Conservation (phyloP, 2,797 vertebrate genomes). For the Hephaestus fuliginosus region DNA sequence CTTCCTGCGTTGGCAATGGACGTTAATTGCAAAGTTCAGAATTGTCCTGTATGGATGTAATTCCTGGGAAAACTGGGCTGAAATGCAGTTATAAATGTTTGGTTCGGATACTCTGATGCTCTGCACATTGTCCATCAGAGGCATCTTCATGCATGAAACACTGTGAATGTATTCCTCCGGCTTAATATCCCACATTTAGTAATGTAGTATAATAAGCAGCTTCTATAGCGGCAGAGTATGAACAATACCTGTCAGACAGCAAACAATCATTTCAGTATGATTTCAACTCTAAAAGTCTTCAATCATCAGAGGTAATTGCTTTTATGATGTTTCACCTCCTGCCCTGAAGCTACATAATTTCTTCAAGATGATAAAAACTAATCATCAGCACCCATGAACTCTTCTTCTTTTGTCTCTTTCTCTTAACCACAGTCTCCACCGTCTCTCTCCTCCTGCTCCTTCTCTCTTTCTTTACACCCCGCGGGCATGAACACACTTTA, state of each 20-base stretch:
- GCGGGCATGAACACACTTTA: conserved; percentile 57
- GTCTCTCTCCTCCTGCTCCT: neutral
- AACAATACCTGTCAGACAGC: neutral
- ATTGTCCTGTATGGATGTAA: neutral
- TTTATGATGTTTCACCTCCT: too few species aligned
- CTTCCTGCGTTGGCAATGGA: neutral
- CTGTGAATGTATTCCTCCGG: too few species aligned
- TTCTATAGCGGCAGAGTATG: neutral
- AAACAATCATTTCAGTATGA: too few species aligned
- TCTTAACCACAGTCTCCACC: neutral
- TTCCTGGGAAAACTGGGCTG: neutral
- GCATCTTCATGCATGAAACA: too few species aligned
- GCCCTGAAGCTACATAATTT: neutral
- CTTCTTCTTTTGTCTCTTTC: neutral
- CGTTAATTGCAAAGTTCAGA: neutral
- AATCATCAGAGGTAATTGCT: too few species aligned
- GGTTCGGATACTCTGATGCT: neutral
- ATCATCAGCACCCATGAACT: too few species aligned
- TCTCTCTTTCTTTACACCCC: conserved; percentile 11
- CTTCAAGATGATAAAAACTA: neutral
- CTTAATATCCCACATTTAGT: neutral
- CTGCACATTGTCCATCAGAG: neutral
- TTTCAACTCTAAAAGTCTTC: too few species aligned
- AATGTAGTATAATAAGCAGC: neutral
- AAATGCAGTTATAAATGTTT: neutral